A percentile compares a stretch with the other conserved stretches of the same genome.
phyloP scores from a whole-genome alignment of 1,140 invertebrate genomes.

The Triops longicaudatus region DNA sequence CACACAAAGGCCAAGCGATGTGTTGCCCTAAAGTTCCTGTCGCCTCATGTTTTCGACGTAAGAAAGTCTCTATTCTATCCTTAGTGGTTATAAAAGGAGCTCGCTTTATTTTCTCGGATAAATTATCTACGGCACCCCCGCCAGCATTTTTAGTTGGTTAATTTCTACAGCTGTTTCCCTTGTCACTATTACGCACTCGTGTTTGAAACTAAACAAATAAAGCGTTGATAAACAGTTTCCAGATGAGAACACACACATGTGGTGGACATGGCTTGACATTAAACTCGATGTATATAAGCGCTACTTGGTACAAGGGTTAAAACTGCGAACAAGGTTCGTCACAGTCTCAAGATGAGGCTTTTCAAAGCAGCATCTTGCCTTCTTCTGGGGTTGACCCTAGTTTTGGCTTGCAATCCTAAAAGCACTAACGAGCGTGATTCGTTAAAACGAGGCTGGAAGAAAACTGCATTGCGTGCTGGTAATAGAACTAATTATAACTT shows the following conservation, averaged over 20 bases:
- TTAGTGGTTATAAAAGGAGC: too few relatives aligned
- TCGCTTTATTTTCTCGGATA: too few relatives aligned
- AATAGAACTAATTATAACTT: not conserved
- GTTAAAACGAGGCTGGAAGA: not conserved
- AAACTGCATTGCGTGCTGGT: not conserved
- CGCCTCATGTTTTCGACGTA: too few relatives aligned
- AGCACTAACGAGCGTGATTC: not conserved
- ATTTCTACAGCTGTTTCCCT: not conserved
- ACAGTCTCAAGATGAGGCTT: not conserved
- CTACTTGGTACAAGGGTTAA: not conserved
- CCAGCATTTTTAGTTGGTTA: not conserved
- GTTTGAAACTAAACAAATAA: too few relatives aligned
- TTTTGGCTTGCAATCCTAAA: not conserved
- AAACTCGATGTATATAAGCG: not conserved
- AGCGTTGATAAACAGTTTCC: too few relatives aligned
- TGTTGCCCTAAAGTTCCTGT: too few relatives aligned
- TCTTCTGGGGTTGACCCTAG: not conserved
- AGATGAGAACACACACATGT: not conserved
- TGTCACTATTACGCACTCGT: not conserved
- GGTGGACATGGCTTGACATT: not conserved
- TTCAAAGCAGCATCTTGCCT: not conserved
- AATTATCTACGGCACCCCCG: too few relatives aligned
- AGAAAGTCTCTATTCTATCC: too few relatives aligned
- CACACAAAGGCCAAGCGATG: too few relatives aligned
- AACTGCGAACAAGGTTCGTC: not conserved